Evolutionary conservation across 2,797 vertebrate genomes (phyloP).

Genomic region (Chaetophractus vellerosus): DNA sequence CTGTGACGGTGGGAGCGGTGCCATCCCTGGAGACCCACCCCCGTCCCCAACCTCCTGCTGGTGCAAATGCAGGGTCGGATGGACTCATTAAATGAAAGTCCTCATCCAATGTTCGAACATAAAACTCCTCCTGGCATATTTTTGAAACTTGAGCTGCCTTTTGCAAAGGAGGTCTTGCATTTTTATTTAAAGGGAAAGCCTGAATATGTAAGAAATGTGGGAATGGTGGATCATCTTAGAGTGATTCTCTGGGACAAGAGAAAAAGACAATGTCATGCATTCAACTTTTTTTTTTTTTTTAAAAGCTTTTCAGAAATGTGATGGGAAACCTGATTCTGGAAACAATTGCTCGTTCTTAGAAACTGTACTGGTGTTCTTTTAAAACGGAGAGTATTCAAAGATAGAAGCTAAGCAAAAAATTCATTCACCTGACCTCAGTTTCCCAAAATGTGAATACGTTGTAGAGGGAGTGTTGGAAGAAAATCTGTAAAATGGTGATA

Average conservation of each 20-base stretch:
- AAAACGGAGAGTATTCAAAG: neutral
- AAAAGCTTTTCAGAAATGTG: slow-evolving; percentile 18
- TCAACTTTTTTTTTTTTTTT: neutral
- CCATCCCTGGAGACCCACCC: too few species aligned
- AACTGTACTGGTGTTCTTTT: neutral
- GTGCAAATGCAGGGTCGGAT: neutral
- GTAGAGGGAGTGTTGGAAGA: neutral
- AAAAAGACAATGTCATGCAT: slow-evolving; percentile 33
- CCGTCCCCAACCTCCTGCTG: neutral
- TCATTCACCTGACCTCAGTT: slow-evolving; percentile 18
- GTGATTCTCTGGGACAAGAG: slow-evolving; percentile 60
- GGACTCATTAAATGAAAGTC: neutral
- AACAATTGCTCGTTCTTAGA: slow-evolving; percentile 1
- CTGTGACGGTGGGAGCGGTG: neutral
- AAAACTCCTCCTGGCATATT: neutral
- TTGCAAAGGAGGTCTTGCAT: slow-evolving; percentile 58
- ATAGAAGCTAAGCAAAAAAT: neutral
- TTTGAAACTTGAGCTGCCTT: slow-evolving; percentile 64
- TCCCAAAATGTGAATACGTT: neutral
- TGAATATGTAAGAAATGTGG: slow-evolving; percentile 22
- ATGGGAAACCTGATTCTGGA: slow-evolving; percentile 36
- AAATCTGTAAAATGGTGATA: neutral
- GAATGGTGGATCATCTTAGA: slow-evolving; percentile 60
- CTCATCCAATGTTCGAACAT: neutral
- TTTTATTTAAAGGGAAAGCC: slow-evolving; percentile 25